A percentile compares a stretch with the other conserved stretches of the same genome.
Conservation (phyloP, 2,113 vertebrate genomes). For the Coracopsis vasa region DNA sequence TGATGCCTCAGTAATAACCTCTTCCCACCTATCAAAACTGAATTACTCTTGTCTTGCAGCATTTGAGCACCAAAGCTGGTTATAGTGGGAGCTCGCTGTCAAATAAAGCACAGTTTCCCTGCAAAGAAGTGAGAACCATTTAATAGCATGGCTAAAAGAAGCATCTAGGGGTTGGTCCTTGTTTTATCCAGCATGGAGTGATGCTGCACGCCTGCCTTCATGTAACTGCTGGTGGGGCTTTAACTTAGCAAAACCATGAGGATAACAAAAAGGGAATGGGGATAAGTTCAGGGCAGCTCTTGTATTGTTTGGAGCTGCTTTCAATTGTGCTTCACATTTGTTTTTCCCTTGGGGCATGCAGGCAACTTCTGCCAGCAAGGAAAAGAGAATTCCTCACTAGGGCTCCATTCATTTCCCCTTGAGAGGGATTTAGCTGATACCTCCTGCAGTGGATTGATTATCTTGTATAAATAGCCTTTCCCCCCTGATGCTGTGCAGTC, state of each 20-base stretch:
- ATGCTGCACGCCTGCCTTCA: neutral
- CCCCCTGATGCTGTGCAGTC: neutral
- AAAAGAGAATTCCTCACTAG: neutral
- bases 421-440: neutral
- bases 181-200: neutral
- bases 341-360: fast-evolving
- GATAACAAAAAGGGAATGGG: neutral
- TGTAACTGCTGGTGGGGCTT: neutral
- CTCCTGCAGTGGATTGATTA: neutral
- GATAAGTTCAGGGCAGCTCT: neutral
- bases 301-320: neutral
- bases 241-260: neutral
- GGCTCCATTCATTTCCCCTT: neutral
- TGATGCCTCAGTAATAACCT: neutral
- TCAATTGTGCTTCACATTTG: neutral
- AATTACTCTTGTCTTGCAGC: neutral
- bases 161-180: neutral
- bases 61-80: neutral
- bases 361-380: neutral
- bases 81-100: fast-evolving
- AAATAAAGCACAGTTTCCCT: neutral
- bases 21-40: neutral
- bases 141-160: neutral
- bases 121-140: neutral
- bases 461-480: neutral